Conservation (phyloP, 2,797 vertebrate genomes). For the Smutsia gigantea region DNA sequence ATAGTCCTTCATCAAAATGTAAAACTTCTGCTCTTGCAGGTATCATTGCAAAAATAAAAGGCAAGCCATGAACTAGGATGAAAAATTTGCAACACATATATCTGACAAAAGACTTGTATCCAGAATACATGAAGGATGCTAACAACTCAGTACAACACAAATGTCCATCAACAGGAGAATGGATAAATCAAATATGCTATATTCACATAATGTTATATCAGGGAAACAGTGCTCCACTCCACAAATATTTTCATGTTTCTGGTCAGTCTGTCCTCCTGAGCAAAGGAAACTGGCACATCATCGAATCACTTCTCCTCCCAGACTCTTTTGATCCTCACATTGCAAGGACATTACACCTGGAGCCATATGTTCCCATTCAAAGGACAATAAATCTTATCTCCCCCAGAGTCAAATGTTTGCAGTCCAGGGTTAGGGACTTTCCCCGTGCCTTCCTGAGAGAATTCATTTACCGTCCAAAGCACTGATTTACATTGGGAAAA, state of each 20-base stretch:
- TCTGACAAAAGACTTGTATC: not conserved
- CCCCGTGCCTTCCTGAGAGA: not conserved
- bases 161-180: not conserved
- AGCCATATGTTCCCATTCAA: not conserved
- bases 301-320: not conserved
- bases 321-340: not conserved
- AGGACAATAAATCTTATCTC: constrained; percentile 32
- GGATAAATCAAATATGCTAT: not conserved
- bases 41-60: constrained; percentile 10
- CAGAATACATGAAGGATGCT: not conserved
- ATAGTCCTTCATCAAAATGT: not conserved
- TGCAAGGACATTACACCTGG: not conserved
- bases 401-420: not conserved
- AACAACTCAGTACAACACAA: not conserved
- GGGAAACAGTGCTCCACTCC: not conserved
- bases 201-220: not conserved
- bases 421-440: not conserved
- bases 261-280: not conserved
- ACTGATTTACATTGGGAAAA: not conserved
- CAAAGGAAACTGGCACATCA: not conserved
- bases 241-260: not conserved
- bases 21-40: not conserved
- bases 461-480: not conserved
- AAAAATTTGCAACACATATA: not conserved
- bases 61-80: not conserved